A percentile compares a stretch with the other conserved stretches of the same genome.
Evolutionary conservation across 1,140 invertebrate species (phyloP).

Genomic region (Nixonia krombeini): DNA sequence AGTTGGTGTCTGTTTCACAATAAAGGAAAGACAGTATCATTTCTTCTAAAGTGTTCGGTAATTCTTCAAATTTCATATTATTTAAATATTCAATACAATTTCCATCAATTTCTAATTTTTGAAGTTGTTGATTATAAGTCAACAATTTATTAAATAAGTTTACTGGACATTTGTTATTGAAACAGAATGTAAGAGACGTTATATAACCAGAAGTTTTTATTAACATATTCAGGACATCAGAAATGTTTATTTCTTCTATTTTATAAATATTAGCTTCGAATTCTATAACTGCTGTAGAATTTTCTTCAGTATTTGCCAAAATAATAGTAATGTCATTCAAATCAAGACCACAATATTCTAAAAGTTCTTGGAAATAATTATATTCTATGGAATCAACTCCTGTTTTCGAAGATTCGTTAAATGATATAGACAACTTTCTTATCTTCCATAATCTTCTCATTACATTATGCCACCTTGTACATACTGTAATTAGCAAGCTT

Average conservation of each 20-base stretch:
- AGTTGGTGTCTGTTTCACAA: conserved; percentile 1
- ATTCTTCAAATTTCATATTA: not conserved
- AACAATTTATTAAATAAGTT: conserved; percentile 9
- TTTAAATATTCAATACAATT: conserved; percentile 8
- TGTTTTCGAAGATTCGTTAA: not conserved
- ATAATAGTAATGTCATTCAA: conserved; percentile 2
- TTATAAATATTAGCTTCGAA: conserved; percentile 16
- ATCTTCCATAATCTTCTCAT: conserved; percentile 13
- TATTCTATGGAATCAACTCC: not conserved
- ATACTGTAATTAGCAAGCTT: conserved; percentile 8
- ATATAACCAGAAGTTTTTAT: conserved; percentile 17
- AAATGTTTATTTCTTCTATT: conserved; percentile 7
- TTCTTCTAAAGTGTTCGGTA: conserved; percentile 8
- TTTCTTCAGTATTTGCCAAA: no score
- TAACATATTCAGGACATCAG: conserved; percentile 12
- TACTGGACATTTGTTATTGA: not conserved
- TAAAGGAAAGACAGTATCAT: conserved; percentile 21
- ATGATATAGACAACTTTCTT: conserved; percentile 6
- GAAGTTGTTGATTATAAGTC: conserved; percentile 7
- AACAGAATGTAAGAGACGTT: conserved; percentile 11
- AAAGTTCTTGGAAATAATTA: conserved; percentile 11
- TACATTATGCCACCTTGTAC: conserved; percentile 11
- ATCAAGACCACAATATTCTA: conserved; percentile 8
- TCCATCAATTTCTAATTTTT: conserved; percentile 23
- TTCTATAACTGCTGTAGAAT: conserved; percentile 11